Conservation (phyloP, 2,888 invertebrate genomes). For the Macrosoma leucophasiata region DNA sequence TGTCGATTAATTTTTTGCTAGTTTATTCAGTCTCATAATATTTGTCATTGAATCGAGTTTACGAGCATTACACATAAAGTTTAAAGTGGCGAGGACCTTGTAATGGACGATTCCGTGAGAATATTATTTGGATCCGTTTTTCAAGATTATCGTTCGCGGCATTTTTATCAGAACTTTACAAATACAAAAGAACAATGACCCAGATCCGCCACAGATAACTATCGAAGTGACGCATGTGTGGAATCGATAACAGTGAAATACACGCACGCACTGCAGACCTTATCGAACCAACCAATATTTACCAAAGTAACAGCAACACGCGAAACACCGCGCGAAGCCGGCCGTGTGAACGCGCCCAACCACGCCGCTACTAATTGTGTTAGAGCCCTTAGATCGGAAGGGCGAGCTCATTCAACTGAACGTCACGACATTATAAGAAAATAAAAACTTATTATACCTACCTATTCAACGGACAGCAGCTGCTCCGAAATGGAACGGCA, state of each 20-base stretch:
- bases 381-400: constrained; percentile 48
- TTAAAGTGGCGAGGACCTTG: neutral
- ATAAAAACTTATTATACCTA: constrained; percentile 54
- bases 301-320: constrained; percentile 59
- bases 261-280: constrained; percentile 62
- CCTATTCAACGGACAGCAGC: constrained; percentile 62
- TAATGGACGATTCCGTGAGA: neutral
- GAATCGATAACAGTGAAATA: constrained; percentile 70
- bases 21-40: constrained; percentile 31
- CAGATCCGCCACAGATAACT: constrained; percentile 69
- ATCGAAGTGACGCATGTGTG: constrained; percentile 71
- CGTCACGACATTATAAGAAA: constrained; percentile 40
- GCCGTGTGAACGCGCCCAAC: constrained; percentile 56
- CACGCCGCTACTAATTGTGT: constrained; percentile 45
- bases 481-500: constrained; percentile 63
- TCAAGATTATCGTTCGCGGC: constrained; percentile 29
- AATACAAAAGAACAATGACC: constrained; percentile 73
- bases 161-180: constrained; percentile 43
- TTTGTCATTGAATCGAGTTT: constrained; percentile 22
- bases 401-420: constrained; percentile 43
- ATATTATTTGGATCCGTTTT: neutral
- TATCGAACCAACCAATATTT: constrained; percentile 63
- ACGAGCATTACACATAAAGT: constrained; percentile 4
- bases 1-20: constrained; percentile 36
- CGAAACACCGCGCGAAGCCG: constrained; percentile 40